A percentile compares a stretch with the other conserved stretches of the same genome.
These are phyloP conservation scores for Dysdera silvatica DNA, from an alignment of 1,140 invertebrate species.

Conservation along the genomic window DNA sequence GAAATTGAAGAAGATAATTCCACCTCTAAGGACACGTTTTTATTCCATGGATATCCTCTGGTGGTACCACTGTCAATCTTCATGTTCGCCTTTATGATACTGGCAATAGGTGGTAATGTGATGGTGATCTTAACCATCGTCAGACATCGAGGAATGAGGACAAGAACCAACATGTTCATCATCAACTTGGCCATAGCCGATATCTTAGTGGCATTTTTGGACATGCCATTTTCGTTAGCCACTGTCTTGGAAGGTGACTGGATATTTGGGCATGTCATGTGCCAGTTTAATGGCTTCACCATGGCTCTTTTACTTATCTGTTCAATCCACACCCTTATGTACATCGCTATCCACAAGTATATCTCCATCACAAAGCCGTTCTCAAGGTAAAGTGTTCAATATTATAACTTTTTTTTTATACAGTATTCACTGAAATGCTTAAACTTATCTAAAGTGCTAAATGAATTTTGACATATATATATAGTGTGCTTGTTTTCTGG, in stretches of 20 bases:
- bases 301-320: conserved; percentile 45
- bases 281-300: conserved; percentile 57
- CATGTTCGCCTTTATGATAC: conserved; percentile 37
- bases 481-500: no score
- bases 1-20: no score
- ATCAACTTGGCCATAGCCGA: conserved; percentile 88
- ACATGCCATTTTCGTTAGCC: conserved; percentile 75
- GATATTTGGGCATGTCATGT: conserved; percentile 86
- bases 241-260: conserved; percentile 76
- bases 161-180: conserved; percentile 88
- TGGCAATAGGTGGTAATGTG: conserved; percentile 70
- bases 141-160: conserved; percentile 73
- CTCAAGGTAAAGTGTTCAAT: conserved; percentile 12
- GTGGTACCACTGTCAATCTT: conserved; percentile 21
- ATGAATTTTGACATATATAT: no score
- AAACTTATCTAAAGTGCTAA: no score
- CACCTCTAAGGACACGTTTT: conserved; percentile 3
- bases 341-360: conserved; percentile 43
- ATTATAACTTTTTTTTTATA: neutral
- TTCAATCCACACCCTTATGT: conserved; percentile 49
- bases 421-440: no score
- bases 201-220: conserved; percentile 77
- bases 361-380: conserved; percentile 47
- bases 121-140: conserved; percentile 81
- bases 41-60: conserved; percentile 15